Evolutionary conservation across 2,888 invertebrate species (phyloP), one percentile per base, ranked within the genome.

Genomic region (Teinopalpus imperialis): DNA sequence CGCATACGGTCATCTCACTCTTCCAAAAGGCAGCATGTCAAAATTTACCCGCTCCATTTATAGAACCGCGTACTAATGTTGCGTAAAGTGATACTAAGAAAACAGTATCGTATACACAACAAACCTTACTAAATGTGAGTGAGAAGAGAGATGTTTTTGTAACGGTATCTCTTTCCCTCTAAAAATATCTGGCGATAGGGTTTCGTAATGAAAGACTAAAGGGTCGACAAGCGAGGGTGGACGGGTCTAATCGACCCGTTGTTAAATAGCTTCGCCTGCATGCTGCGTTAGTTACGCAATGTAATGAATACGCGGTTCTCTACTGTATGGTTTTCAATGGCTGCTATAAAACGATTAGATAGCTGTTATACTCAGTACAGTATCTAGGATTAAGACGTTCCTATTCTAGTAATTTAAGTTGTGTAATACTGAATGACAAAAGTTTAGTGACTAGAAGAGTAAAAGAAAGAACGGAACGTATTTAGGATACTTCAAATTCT

Each of bases 41-140:
- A 53, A 68, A 69, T 67, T 66, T 61, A 60, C 52, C 59, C 46
- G 59, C 61, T 60, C 62, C 57, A 61, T 62, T 69, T 63, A 20
- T 4, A 18, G 57, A 64, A 63, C 68, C 67, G 55, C 65, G 62
- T 65, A 63, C 64, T 66, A 75, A 74, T 77, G 75, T 74, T 64
- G 61, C 67, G 72, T 80, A 76, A 78, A 75, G 70, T 79, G 75
- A 78, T 79, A 80, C 77, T 74, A 72, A 59, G 57, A 65, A 75
- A 75, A 78, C 75, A 76, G 66, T 69, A 74, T 55, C 57, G 53
- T 53, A 57, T 61, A 64, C 61, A 63, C 54, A 59, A 59, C 50
- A 35, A 53, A 57, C 54, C 49, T 54, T 31, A 36, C 57, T 44
- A 60, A 61, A 27, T 44, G 61, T 58, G 34, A 29, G 65, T 61